A percentile compares a stretch with the other conserved stretches of the same genome.
Evolutionary conservation across 2,888 invertebrate genomes (phyloP).

Genomic region (Platynereis dumerilii): DNA sequence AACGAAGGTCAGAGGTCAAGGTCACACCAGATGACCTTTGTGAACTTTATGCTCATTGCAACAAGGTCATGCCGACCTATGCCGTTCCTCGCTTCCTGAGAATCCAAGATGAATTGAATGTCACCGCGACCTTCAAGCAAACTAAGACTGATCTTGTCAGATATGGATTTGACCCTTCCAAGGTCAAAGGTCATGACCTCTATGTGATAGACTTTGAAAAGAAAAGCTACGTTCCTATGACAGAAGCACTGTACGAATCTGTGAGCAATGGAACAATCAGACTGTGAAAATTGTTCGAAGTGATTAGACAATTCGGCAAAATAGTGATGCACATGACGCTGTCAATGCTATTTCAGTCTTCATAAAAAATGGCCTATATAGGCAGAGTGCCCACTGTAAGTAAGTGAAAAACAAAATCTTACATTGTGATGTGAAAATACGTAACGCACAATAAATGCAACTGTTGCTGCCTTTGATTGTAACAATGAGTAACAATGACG

Average conservation of each 20-base stretch:
- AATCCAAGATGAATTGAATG: constrained; percentile 35
- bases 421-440: too few species aligned
- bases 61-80: constrained; percentile 43
- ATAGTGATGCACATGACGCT: too few species aligned
- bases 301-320: too few species aligned
- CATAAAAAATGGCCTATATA: too few species aligned
- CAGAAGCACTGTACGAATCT: not conserved
- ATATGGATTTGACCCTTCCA: constrained; percentile 47
- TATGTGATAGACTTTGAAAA: constrained; percentile 39
- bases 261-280: constrained; percentile 1
- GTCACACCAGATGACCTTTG: constrained; percentile 30
- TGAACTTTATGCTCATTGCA: constrained; percentile 36
- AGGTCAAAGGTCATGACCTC: constrained; percentile 38
- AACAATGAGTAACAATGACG: too few species aligned
- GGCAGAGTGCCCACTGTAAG: too few species aligned
- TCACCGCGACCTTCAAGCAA: constrained; percentile 51
- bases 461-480: too few species aligned
- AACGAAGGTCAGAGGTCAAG: constrained; percentile 35
- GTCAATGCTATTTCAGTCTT: too few species aligned
- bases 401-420: too few species aligned
- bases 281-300: not conserved
- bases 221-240: constrained; percentile 41
- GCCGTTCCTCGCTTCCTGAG: constrained; percentile 50
- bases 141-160: constrained; percentile 46
- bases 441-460: too few species aligned